Percentiles rank a stretch among this genome's conserved stretches.
phyloP scores from a whole-genome alignment of 2,888 invertebrate species.

The Stenichneumon culpator region DNA sequence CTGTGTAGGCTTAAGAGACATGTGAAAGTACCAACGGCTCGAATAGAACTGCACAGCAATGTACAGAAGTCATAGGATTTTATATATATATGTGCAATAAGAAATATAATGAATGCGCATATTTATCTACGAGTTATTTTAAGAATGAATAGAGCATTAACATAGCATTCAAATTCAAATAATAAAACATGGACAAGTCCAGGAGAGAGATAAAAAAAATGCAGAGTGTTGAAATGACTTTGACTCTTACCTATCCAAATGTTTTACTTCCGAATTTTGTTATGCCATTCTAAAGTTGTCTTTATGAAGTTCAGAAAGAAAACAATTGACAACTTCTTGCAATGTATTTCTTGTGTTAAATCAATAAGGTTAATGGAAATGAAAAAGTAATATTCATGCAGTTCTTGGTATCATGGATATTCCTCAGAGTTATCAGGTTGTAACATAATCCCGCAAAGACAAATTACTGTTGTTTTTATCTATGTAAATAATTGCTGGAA shows the following conservation, averaged over 20 bases:
- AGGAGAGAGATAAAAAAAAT: neutral
- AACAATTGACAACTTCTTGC: constrained; percentile 19
- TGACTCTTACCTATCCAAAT: neutral
- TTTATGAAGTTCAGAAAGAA: neutral
- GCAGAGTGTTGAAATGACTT: neutral
- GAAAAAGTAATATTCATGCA: neutral
- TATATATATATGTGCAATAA: neutral
- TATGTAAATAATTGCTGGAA: neutral
- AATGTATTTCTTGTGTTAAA: neutral
- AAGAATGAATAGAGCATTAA: neutral
- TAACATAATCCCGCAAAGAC: neutral
- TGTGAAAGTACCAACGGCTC: neutral
- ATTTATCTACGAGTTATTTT: constrained; percentile 5
- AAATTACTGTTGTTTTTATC: neutral
- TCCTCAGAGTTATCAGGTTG: constrained; percentile 32
- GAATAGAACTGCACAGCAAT: neutral
- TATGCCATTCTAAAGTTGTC: constrained; percentile 32
- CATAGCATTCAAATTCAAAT: constrained; percentile 13
- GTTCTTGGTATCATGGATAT: constrained; percentile 37
- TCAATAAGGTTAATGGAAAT: constrained; percentile 11
- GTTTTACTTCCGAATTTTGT: neutral
- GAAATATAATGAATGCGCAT: constrained; percentile 32
- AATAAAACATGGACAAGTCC: constrained; percentile 12
- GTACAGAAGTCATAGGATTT: neutral
- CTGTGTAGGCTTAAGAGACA: neutral